These are phyloP conservation scores for Parthenolecanium corni DNA, from an alignment of 2,888 invertebrate species.

Conservation along the genomic window DNA sequence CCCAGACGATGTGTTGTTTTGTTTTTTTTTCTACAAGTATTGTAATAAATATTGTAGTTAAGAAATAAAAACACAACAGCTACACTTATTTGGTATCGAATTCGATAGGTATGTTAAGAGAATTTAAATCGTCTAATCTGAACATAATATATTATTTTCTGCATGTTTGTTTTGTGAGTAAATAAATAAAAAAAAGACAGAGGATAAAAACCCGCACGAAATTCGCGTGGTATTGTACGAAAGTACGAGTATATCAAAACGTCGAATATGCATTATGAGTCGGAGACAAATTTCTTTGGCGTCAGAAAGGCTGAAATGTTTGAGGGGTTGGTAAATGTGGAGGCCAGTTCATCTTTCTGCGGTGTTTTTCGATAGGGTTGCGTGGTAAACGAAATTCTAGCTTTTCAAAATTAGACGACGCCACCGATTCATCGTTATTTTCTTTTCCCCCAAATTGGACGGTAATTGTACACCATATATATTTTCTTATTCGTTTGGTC, in stretches of 20 bases:
- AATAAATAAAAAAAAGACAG: background rate
- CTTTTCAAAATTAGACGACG: background rate
- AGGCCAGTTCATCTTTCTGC: background rate
- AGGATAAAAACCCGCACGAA: background rate
- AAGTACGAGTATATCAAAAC: background rate
- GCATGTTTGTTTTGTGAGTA: background rate
- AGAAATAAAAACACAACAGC: too few relatives aligned
- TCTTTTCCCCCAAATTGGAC: background rate
- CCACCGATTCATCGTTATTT: background rate
- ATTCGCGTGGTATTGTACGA: background rate
- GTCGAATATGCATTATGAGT: constrained; percentile 4
- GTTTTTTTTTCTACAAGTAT: too few relatives aligned
- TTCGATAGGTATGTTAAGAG: too few relatives aligned
- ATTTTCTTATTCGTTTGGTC: too few relatives aligned
- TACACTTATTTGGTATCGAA: too few relatives aligned
- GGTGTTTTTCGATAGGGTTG: background rate
- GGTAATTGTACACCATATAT: constrained; percentile 7
- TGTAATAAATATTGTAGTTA: too few relatives aligned
- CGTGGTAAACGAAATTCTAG: background rate
- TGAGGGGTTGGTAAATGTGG: constrained; percentile 10
- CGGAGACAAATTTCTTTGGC: constrained; percentile 14
- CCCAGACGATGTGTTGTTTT: too few relatives aligned
- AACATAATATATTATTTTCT: too few relatives aligned
- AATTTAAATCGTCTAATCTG: too few relatives aligned
- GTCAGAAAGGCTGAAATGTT: background rate